Evolutionary conservation across 2,888 invertebrate species (phyloP), one percentile per base, ranked within the genome.

Genomic region (Baronia brevicornis): DNA sequence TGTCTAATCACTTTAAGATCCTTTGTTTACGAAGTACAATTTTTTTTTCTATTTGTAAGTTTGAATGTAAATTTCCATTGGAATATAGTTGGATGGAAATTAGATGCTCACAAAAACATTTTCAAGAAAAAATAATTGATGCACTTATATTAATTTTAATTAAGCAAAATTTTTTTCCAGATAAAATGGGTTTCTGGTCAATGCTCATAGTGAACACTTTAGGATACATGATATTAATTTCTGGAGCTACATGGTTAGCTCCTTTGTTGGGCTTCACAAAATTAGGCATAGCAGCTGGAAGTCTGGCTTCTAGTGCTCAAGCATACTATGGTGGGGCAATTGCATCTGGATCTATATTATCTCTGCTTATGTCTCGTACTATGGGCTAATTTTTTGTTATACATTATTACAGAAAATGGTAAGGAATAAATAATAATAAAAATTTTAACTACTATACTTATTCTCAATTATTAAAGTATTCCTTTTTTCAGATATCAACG

Each of bases 161-260:
- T n/a, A n/a, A n/a, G n/a, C n/a, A n/a, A n/a, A n/a, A n/a, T n/a
- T n/a, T n/a, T n/a, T n/a, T n/a, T n/a, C n/a, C n/a, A n/a, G n/a
- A n/a, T n/a, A 21, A 25, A 28, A 28, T 28, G 31, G 13, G 24
- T 19, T 31, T 31, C 6, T 14, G 6, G 9, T 11, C 31, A 19
- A 31, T 31, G 31, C 3, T 31, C 1, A 11, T 31, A 0, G 22
- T 33, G 4, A 33, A 13, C 17, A 4, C 33, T 1, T 4, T 28
- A 5, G 27, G 33, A 13, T 27, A 5, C 13, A 5, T 33, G 8
- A 7, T 36, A 4, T 4, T 36, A 5, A 51, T 58, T 54, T 36
- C 26, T 13, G 38, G 33, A 3, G 18, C 22, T 5, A 22, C 27
- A 3, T 38, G 29, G 29, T 14, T 26, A 7, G 38, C 38, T 3